Percentiles rank a stretch among this genome's conserved stretches.
Conservation (phyloP, 2,888 invertebrate species). For the Empis stercorea region DNA sequence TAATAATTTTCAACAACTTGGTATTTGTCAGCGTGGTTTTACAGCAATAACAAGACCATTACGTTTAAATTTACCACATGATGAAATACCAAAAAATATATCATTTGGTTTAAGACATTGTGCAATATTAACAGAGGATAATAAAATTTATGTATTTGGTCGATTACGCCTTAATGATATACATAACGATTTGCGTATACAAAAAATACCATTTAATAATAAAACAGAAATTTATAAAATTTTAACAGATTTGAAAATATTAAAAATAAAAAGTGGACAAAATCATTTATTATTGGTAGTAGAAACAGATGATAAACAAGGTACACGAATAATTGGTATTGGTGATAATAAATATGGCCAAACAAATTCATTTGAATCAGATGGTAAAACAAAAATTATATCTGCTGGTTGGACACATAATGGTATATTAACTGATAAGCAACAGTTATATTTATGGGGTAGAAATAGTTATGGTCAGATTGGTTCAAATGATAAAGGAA, state of each 20-base stretch:
- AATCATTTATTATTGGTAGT: conserved; percentile 45
- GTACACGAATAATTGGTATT: conserved; percentile 47
- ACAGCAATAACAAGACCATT: conserved; percentile 28
- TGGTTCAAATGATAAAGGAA: conserved; percentile 36
- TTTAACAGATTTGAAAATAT: conserved; percentile 37
- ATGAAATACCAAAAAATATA: conserved; percentile 23
- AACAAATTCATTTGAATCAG: conserved; percentile 39
- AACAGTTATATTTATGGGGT: conserved; percentile 61
- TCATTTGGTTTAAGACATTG: conserved; percentile 31
- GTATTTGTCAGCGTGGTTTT: conserved; percentile 41
- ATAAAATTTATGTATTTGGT: conserved; percentile 30
- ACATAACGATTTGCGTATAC: conserved; percentile 25
- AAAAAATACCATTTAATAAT: conserved; percentile 24
- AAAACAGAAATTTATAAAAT: conserved; percentile 25
- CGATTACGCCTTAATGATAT: conserved; percentile 24
- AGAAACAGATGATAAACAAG: conserved; percentile 13
- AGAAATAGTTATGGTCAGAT: conserved; percentile 70
- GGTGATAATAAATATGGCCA: conserved; percentile 80
- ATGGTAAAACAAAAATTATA: conserved; percentile 43
- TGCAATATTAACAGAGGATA: conserved; percentile 27
- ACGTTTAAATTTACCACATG: conserved; percentile 23
- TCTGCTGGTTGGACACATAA: conserved; percentile 66
- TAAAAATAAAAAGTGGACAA: conserved; percentile 62
- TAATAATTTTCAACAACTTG: conserved; percentile 64
- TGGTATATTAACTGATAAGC: conserved; percentile 47